Percentiles rank a stretch among this genome's conserved stretches.
phyloP scores from a whole-genome alignment of 1,140 invertebrate genomes.

The Zeugodacus cucurbitae region DNA sequence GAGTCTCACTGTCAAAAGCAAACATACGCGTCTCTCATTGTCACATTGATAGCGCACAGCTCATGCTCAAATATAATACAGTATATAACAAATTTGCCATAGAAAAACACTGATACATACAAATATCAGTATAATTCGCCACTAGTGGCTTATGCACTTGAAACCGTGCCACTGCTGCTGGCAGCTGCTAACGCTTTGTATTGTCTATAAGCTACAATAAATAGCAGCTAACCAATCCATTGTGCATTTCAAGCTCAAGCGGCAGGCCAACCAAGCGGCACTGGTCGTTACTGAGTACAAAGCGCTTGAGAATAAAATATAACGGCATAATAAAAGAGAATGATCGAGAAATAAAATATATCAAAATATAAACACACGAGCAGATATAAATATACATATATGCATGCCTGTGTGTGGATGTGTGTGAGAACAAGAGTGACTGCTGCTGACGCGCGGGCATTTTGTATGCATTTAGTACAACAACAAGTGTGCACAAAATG shows the following conservation, averaged over 20 bases:
- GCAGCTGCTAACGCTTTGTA: not conserved
- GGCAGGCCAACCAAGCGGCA: not conserved
- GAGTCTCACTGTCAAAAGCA: too few species aligned
- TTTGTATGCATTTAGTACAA: conserved; percentile 38
- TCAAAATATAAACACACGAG: not conserved
- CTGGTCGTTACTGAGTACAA: not conserved
- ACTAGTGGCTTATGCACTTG: not conserved
- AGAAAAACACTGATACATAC: too few species aligned
- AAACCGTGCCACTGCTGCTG: not conserved
- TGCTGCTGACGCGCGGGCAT: not conserved
- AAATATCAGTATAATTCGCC: too few species aligned
- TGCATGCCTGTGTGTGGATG: not conserved
- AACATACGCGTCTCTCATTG: too few species aligned
- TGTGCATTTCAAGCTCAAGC: not conserved
- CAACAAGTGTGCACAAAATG: conserved; percentile 23
- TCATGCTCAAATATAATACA: too few species aligned
- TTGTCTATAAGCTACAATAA: conserved; percentile 13
- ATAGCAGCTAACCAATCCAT: not conserved
- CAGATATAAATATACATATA: not conserved
- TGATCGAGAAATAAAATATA: conserved; percentile 1
- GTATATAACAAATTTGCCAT: too few species aligned
- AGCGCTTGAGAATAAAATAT: not conserved
- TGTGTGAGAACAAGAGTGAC: not conserved
- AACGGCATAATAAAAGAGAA: not conserved
- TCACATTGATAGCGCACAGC: too few species aligned